These are phyloP conservation scores for Archocentrus centrarchus DNA, from an alignment of 2,113 vertebrate species.

Conservation along the genomic window DNA sequence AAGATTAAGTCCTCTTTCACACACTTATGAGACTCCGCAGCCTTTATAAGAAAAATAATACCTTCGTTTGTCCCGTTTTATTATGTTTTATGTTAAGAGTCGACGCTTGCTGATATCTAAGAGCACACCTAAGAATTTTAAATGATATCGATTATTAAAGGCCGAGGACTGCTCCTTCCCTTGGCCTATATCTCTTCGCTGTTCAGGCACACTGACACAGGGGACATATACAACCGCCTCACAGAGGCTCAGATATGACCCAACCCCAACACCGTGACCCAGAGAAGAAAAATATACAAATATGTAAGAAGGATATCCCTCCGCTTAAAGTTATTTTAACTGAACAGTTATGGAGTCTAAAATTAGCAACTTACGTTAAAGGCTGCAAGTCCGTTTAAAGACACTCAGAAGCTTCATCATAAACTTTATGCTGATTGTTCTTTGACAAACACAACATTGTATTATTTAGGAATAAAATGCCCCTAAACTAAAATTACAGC, in stretches of 20 bases:
- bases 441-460: not conserved
- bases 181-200: not conserved
- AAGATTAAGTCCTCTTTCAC: not conserved
- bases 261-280: not conserved
- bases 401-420: not conserved
- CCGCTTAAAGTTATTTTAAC: not conserved
- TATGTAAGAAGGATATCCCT: fast-evolving
- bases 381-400: not conserved
- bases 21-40: not conserved
- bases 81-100: not conserved
- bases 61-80: not conserved
- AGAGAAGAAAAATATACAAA: too few relatives aligned
- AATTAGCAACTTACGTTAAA: not conserved
- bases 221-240: too few relatives aligned
- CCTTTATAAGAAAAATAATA: not conserved
- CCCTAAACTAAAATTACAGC: not conserved
- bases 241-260: not conserved
- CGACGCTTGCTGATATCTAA: not conserved
- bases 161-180: not conserved
- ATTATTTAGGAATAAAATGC: not conserved
- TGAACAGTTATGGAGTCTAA: not conserved
- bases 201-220: not conserved
- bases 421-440: not conserved
- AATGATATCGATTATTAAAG: not conserved
- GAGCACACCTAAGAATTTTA: not conserved